These are phyloP conservation scores for Mythimna pallens DNA, from an alignment of 2,888 invertebrate genomes.

Conservation along the genomic window DNA sequence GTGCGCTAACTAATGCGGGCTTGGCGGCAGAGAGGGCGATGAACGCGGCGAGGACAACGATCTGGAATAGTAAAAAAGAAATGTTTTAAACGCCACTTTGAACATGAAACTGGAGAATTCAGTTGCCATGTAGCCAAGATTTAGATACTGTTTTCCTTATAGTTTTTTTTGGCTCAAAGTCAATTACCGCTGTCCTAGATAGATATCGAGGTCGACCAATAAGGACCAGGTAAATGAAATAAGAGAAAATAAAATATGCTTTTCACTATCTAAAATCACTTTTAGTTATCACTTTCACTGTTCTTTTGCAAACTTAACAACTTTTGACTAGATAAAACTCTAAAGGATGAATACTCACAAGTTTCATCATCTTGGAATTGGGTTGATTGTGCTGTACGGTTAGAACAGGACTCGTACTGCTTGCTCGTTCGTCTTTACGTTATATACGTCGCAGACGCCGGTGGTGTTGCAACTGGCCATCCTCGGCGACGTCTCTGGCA, in stretches of 20 bases:
- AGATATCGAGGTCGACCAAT: neutral
- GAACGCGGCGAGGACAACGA: slow-evolving; percentile 80
- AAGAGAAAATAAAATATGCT: neutral
- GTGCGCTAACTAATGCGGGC: slow-evolving; percentile 79
- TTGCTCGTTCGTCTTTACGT: slow-evolving; percentile 67
- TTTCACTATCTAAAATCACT: neutral
- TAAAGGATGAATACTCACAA: slow-evolving; percentile 75
- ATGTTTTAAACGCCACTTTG: neutral
- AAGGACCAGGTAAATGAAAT: too few relatives aligned
- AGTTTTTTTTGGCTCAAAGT: neutral
- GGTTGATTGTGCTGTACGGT: slow-evolving; percentile 73
- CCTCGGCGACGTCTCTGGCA: slow-evolving; percentile 81
- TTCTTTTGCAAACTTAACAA: neutral
- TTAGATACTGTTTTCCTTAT: slow-evolving; percentile 1
- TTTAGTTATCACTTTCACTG: slow-evolving; percentile 9
- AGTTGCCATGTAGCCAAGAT: neutral
- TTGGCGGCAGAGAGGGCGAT: slow-evolving; percentile 82
- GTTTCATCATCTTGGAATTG: slow-evolving; percentile 84
- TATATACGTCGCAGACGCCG: slow-evolving; percentile 77
- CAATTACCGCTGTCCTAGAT: neutral
- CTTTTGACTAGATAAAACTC: neutral
- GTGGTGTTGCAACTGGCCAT: slow-evolving; percentile 76
- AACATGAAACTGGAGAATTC: neutral
- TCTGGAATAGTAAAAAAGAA: slow-evolving; percentile 69
- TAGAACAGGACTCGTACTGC: slow-evolving; percentile 78